A percentile compares a stretch with the other conserved stretches of the same genome.
Evolutionary conservation across 2,113 vertebrate genomes (phyloP).

Genomic region (Ursus arctos): DNA sequence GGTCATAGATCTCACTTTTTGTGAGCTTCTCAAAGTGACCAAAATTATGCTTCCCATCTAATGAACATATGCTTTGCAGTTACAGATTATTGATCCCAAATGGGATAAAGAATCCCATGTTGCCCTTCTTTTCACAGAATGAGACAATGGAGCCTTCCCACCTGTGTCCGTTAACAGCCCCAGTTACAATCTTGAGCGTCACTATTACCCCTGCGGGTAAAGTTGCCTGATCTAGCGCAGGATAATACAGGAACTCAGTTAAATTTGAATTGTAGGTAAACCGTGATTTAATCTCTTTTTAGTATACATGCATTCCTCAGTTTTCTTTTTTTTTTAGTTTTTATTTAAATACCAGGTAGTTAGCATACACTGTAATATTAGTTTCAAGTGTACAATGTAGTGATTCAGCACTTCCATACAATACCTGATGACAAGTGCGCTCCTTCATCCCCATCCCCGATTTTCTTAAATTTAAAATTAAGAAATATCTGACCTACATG

Average conservation of each 20-base stretch:
- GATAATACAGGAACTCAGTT: background rate
- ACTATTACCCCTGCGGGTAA: fast-evolving
- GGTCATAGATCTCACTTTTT: background rate
- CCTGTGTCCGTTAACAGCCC: background rate
- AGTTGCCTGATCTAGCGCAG: background rate
- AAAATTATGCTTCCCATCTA: background rate
- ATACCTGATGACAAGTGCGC: background rate
- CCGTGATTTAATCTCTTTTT: background rate
- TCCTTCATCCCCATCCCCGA: background rate
- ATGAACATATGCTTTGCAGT: background rate
- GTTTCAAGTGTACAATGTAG: background rate
- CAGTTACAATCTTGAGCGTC: background rate
- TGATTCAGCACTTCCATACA: background rate
- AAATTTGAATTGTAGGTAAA: background rate
- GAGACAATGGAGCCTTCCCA: background rate
- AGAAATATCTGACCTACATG: background rate
- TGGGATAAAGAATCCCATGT: background rate
- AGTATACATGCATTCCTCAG: background rate
- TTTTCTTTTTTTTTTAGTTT: background rate
- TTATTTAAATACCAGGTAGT: background rate
- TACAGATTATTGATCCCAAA: background rate
- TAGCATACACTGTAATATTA: background rate
- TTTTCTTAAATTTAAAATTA: background rate
- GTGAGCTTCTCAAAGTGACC: background rate
- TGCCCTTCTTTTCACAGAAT: background rate